Conservation (phyloP, 2,797 vertebrate species). For the Melanotaenia pygmaea region DNA sequence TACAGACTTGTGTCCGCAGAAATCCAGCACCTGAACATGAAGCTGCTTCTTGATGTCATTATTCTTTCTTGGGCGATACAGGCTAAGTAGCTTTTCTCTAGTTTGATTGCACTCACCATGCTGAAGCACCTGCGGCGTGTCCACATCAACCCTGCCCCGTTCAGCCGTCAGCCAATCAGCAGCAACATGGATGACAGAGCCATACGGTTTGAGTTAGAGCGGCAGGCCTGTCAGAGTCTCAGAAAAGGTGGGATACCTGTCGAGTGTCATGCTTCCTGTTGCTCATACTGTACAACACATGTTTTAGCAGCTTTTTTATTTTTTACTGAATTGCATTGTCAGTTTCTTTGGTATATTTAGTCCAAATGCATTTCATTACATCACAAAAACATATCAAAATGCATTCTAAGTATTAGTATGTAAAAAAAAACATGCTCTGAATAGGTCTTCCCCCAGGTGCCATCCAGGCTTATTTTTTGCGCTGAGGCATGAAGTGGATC, state of each 20-base stretch:
- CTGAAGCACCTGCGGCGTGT: slow-evolving; percentile 68
- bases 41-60: slow-evolving; percentile 3
- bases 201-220: slow-evolving; percentile 72
- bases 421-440: not conserved
- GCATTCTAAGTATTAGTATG: not conserved
- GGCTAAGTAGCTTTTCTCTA: slow-evolving; percentile 18
- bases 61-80: slow-evolving; percentile 4
- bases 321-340: not conserved
- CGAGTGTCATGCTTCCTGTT: slow-evolving; percentile 9
- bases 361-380: too few species aligned
- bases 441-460: slow-evolving; percentile 14
- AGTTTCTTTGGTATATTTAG: too few species aligned
- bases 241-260: slow-evolving; percentile 76
- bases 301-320: not conserved
- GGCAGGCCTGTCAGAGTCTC: slow-evolving; percentile 77
- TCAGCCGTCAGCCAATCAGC: slow-evolving; percentile 71
- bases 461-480: slow-evolving; percentile 57
- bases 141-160: slow-evolving; percentile 62
- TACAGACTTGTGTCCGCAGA: slow-evolving; percentile 14
- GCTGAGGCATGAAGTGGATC: slow-evolving; percentile 48
- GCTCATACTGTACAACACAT: not conserved
- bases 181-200: slow-evolving; percentile 65
- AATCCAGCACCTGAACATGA: slow-evolving; percentile 21
- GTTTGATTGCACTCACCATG: slow-evolving; percentile 53
- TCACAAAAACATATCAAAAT: not conserved